Evolutionary conservation across 2,113 vertebrate genomes (phyloP).

Genomic region (Apus apus): DNA sequence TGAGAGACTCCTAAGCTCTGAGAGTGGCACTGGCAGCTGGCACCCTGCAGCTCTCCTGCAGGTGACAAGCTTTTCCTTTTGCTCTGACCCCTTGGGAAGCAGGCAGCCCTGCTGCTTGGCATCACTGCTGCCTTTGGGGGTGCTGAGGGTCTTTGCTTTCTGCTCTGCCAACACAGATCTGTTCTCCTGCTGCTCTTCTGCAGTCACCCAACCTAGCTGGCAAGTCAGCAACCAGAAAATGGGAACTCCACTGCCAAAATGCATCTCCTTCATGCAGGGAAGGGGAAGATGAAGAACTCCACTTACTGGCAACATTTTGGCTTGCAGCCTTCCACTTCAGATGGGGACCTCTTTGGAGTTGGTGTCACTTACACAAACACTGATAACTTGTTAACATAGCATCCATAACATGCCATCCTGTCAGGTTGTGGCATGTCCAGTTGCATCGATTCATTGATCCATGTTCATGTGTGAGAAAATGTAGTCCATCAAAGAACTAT

Average conservation of each 20-base stretch:
- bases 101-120: neutral
- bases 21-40: neutral
- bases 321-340: neutral
- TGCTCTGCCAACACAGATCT: neutral
- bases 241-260: neutral
- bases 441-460: neutral
- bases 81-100: neutral
- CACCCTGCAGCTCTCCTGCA: neutral
- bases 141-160: neutral
- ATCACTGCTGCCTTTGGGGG: neutral
- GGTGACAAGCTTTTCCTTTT: neutral
- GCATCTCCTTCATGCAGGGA: neutral
- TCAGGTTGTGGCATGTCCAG: neutral
- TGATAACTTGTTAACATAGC: neutral
- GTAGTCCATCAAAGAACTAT: neutral
- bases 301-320: neutral
- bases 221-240: neutral
- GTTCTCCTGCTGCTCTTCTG: neutral
- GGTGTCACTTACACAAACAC: neutral
- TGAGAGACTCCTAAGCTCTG: neutral
- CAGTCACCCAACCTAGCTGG: neutral
- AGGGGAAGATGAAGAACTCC: neutral
- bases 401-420: fast-evolving
- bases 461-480: neutral
- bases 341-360: neutral